These are phyloP conservation scores for Micromys minutus DNA, from an alignment of 2,113 vertebrate species.

Conservation along the genomic window DNA sequence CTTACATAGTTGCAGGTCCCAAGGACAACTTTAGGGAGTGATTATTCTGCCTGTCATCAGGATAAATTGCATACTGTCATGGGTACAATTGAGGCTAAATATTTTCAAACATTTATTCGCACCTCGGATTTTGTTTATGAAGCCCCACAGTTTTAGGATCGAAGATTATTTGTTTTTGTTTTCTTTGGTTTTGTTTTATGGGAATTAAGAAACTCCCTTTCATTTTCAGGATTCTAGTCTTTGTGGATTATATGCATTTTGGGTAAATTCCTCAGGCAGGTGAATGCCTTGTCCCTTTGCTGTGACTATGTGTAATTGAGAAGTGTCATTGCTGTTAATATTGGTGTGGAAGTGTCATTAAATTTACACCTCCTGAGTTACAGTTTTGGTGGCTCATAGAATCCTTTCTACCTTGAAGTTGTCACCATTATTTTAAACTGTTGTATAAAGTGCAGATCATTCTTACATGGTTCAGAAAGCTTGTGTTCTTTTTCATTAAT, in stretches of 20 bases:
- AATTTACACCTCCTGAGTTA: not conserved
- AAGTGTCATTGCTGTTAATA: not conserved
- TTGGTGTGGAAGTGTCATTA: not conserved
- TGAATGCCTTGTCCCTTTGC: not conserved
- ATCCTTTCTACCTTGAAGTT: not conserved
- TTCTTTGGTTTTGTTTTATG: not conserved
- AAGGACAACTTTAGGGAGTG: not conserved
- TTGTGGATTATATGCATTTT: not conserved
- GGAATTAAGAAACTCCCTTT: not conserved
- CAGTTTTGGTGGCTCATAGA: not conserved
- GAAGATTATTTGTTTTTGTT: not conserved
- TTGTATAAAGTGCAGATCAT: constrained; percentile 2
- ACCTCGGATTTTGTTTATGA: not conserved
- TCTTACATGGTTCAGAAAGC: not conserved
- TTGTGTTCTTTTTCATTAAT: not conserved
- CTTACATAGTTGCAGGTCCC: not conserved
- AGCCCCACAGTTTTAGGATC: not conserved
- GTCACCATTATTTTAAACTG: constrained; percentile 17
- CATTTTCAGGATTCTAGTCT: not conserved
- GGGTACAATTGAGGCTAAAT: not conserved
- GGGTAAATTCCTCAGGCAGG: not conserved
- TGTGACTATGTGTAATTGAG: not conserved
- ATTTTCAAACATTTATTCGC: not conserved
- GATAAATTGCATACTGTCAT: not conserved
- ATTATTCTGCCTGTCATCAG: not conserved